Evolutionary conservation across 2,113 vertebrate species (phyloP), one percentile per base, ranked within the genome.

Genomic region (Ceyx cyanopectus): DNA sequence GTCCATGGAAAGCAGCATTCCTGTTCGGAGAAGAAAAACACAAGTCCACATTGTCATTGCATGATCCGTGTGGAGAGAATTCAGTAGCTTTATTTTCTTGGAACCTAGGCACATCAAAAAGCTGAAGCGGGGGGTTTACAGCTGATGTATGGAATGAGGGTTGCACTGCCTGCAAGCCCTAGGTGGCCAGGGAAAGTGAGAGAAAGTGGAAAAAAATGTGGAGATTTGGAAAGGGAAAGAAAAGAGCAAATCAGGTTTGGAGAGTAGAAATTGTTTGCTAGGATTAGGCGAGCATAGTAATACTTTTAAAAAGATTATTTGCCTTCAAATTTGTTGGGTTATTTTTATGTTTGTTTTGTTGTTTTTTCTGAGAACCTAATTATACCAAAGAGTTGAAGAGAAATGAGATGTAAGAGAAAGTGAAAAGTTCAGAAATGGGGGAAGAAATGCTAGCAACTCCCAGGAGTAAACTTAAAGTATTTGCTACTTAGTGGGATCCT

Each of bases 1-100:
- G 1, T 3, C 1, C 0, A 7, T 6, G 24, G n/a, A 60, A 29
- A 78, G 12, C 60, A 43, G 3, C 34, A 4, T 10, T 34, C 26
- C 7, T 40, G n/a, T 41, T 74, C 5, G 37, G 32, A 27, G 58
- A 40, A 51, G 78, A 51, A 48, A 78, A 85, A 11, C 3, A 5
- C 4, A 54, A 74, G 20, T 41, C 29, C 32, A 20, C 4, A 0
- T 78, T 41, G 61, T 69, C 27, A 7, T 16, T 5, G 7, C 24
- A 0, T 15, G 56, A 37, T 21, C 7, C 6, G 24, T 41, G 34
- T 48, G 7, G 57, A 70, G 57, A 18, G 65, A 30, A 81, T 43
- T 53, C 58, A 7, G 17, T 45, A 43, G 17, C 30, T 95, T 24
- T 45, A 2, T 50, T 65, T 51, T 34, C 74, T 78, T 50, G 81